phyloP scores from a whole-genome alignment of 2,888 invertebrate genomes.

The Pilophorus perplexus region DNA sequence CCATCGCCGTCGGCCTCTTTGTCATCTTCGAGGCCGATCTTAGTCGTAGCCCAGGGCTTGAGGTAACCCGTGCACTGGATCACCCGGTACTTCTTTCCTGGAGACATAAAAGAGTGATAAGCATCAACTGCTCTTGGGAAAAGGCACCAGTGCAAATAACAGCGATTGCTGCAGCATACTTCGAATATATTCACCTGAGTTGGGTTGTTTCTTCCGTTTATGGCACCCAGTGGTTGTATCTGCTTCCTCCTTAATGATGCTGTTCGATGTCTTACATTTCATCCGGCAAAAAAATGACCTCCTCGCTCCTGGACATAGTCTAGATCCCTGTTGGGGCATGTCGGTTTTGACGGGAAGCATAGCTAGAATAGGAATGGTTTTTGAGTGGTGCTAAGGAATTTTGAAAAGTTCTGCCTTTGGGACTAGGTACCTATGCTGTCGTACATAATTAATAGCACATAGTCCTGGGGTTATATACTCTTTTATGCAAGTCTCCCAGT shows the following conservation, averaged over 20 bases:
- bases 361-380: conserved; percentile 57
- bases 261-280: conserved; percentile 67
- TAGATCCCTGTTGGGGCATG: conserved; percentile 70
- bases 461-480: too few relatives aligned
- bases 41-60: conserved; percentile 85
- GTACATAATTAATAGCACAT: too few relatives aligned
- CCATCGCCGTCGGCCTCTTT: conserved; percentile 58
- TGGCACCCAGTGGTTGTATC: conserved; percentile 61
- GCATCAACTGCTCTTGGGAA: not conserved
- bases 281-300: conserved; percentile 92
- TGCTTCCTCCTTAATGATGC: conserved; percentile 68
- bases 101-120: not conserved
- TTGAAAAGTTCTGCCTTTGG: too few relatives aligned
- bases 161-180: too few relatives aligned
- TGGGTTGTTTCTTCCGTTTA: conserved; percentile 64
- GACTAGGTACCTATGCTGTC: too few relatives aligned
- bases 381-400: not conserved
- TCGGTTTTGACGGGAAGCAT: conserved; percentile 89
- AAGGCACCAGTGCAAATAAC: not conserved
- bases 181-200: conserved; percentile 55
- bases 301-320: conserved; percentile 82
- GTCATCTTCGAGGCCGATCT: conserved; percentile 67
- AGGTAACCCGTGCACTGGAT: conserved; percentile 91
- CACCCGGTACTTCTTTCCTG: conserved; percentile 80
- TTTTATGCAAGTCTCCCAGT: too few relatives aligned